These are phyloP conservation scores for Pterophyllum scalare DNA, from an alignment of 2,113 vertebrate species.

Conservation along the genomic window DNA sequence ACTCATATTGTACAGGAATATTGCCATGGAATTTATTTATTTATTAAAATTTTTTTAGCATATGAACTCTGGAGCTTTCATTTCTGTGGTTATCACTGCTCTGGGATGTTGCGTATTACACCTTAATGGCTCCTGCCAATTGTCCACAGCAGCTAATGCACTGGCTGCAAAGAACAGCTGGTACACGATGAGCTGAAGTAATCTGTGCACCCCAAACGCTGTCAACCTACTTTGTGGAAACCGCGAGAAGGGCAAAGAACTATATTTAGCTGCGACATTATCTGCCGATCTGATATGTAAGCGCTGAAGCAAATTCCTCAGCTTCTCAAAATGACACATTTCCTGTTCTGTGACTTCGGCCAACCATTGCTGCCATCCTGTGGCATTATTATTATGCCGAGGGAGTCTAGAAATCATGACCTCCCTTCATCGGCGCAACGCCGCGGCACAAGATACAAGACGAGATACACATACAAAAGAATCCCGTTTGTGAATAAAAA, in stretches of 20 bases:
- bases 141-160: background rate
- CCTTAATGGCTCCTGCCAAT: background rate
- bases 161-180: background rate
- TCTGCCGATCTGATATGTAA: conserved; percentile 43
- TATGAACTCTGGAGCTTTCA: background rate
- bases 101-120: background rate
- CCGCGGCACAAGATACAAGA: conserved; percentile 12
- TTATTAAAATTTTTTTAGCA: background rate
- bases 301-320: conserved; percentile 57
- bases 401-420: conserved; percentile 38
- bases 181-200: conserved; percentile 1
- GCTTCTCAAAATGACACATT: conserved; percentile 56
- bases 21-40: background rate
- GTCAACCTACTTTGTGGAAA: conserved; percentile 29
- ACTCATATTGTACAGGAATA: no score
- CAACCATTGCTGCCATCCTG: conserved; percentile 15
- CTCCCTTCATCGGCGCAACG: conserved; percentile 25
- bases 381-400: conserved; percentile 33
- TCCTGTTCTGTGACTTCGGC: conserved; percentile 33
- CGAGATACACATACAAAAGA: background rate
- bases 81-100: background rate
- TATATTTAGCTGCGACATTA: conserved; percentile 65
- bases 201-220: conserved; percentile 17
- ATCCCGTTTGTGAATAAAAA: background rate
- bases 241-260: background rate